Conservation (phyloP, 2,797 vertebrate genomes). For the Glyptemys insculpta region DNA sequence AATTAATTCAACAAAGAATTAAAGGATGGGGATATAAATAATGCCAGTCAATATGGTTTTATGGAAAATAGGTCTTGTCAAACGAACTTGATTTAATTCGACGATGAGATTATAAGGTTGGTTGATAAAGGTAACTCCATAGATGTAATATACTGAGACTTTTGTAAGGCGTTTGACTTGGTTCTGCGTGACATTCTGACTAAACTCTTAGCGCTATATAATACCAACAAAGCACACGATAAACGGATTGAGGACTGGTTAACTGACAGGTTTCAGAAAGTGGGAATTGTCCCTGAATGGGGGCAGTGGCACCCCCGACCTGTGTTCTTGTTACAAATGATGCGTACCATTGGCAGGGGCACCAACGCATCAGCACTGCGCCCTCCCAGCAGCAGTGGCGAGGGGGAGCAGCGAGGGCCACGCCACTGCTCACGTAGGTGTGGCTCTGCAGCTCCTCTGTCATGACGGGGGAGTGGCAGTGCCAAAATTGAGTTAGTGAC, state of each 20-base stretch:
- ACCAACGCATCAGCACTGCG: too few relatives aligned
- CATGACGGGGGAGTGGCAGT: too few relatives aligned
- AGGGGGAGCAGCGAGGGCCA: too few relatives aligned
- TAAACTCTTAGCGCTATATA: background rate
- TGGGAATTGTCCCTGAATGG: background rate
- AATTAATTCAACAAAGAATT: background rate
- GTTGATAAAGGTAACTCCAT: background rate
- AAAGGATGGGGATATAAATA: background rate
- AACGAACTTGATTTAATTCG: background rate
- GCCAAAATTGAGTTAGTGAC: too few relatives aligned
- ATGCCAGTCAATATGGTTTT: background rate
- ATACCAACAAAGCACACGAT: background rate
- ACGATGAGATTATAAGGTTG: background rate
- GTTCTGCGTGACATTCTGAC: background rate
- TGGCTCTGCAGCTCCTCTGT: too few relatives aligned
- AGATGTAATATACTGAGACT: background rate
- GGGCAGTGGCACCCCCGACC: background rate
- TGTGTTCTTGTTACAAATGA: background rate
- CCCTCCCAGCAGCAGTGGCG: too few relatives aligned
- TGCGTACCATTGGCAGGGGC: background rate
- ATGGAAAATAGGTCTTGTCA: background rate
- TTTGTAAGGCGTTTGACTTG: background rate
- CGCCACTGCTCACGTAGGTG: too few relatives aligned
- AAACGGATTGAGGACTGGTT: background rate
- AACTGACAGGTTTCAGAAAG: background rate